Evolutionary conservation across 2,113 vertebrate species (phyloP).

Genomic region (Tretioscincus oriximinensis): DNA sequence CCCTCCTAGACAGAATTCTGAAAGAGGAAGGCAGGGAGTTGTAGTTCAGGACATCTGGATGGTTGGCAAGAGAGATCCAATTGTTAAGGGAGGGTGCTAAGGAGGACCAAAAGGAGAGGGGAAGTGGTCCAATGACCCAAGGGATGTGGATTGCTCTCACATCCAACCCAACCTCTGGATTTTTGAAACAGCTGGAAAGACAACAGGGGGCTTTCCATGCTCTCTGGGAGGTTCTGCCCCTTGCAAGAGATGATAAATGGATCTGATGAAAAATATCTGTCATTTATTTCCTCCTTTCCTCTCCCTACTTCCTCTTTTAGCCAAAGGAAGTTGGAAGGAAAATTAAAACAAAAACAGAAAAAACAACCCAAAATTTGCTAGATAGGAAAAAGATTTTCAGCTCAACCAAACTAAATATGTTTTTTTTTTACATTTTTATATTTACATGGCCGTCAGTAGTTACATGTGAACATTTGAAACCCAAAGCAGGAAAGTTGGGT

Average conservation of each 20-base stretch:
- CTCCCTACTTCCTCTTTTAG: conserved; percentile 14
- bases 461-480: conserved; percentile 42
- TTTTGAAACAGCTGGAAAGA: conserved; percentile 31
- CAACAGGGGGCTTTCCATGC: background rate
- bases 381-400: conserved; percentile 51
- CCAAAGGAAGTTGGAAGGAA: conserved; percentile 34
- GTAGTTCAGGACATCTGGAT: background rate
- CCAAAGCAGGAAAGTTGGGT: conserved; percentile 39
- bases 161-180: conserved; percentile 17
- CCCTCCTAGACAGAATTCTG: too few species aligned
- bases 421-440: conserved; percentile 52
- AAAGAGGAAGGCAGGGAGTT: background rate
- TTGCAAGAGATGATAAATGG: conserved; percentile 46
- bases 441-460: conserved; percentile 49
- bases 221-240: conserved; percentile 44
- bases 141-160: background rate
- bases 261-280: conserved; percentile 62
- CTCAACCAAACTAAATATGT: conserved; percentile 39
- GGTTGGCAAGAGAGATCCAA: background rate
- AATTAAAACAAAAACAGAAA: too few species aligned
- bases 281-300: conserved; percentile 41
- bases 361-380: conserved; percentile 24
- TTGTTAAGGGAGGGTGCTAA: background rate
- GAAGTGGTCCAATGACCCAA: too few species aligned
- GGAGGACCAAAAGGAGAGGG: background rate